Conservation (phyloP, 2,797 vertebrate species). For the Rachycentron canadum region DNA sequence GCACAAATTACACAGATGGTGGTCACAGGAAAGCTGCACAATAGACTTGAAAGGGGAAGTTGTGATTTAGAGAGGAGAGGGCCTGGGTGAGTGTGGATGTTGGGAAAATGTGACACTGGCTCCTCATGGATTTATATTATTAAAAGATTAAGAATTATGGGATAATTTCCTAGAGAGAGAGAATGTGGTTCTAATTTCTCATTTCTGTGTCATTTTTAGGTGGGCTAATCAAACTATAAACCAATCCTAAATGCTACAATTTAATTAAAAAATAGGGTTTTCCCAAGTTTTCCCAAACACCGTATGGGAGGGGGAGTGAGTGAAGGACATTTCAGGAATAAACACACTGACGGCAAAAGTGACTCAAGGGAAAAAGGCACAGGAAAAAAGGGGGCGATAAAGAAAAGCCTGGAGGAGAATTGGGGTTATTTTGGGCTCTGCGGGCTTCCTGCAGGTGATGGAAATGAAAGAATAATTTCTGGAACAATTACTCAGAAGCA, state of each 20-base stretch:
- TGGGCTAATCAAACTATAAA: not conserved
- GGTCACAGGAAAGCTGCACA: conserved; percentile 79
- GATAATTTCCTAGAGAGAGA: conserved; percentile 35
- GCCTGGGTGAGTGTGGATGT: conserved; percentile 10
- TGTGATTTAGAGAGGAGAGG: conserved; percentile 43
- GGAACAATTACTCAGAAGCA: conserved; percentile 82
- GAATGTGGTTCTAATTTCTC: not conserved
- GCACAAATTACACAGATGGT: conserved; percentile 75
- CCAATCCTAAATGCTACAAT: no score
- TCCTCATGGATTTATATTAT: conserved; percentile 33
- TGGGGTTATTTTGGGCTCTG: conserved; percentile 80
- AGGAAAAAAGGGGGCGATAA: conserved; percentile 81
- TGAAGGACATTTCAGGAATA: conserved; percentile 78
- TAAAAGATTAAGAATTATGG: conserved; percentile 27
- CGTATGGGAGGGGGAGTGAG: conserved; percentile 29
- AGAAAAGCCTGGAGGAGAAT: conserved; percentile 79
- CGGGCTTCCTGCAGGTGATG: conserved; percentile 87
- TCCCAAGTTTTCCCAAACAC: conserved; percentile 41
- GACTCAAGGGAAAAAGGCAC: conserved; percentile 79
- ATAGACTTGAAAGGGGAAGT: conserved; percentile 65
- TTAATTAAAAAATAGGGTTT: conserved; percentile 29
- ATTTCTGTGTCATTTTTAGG: not conserved
- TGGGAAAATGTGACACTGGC: conserved; percentile 25
- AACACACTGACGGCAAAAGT: conserved; percentile 67
- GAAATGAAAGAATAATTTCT: conserved; percentile 81